Evolutionary conservation across 2,797 vertebrate species (phyloP), one percentile per base, ranked within the genome.

Genomic region (Cheirogaleus major): DNA sequence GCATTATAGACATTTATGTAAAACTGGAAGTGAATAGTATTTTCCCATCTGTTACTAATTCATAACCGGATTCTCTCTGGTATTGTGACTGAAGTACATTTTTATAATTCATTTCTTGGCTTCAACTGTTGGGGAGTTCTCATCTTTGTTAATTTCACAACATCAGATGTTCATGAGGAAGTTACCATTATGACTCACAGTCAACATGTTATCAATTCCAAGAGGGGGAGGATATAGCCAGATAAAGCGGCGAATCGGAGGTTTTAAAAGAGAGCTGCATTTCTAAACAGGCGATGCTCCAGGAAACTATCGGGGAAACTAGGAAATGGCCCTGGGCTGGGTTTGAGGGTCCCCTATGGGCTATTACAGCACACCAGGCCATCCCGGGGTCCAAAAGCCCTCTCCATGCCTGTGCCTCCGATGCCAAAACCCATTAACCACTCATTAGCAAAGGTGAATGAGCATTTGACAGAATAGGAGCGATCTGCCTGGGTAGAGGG

Each of bases 1-100:
- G 83, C 93, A 69, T 98, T 98, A 98, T 15, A 98, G 95, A 95
- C 96, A 91, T 97, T 96, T 97, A 98, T 96, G 95, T 97, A 98
- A 98, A 98, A 97, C 97, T 98, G 98, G 90, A 97, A 97, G 97
- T 95, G 97, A 97, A 97, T 97, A 96, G 97, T 97, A 98, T 97
- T 98, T 98, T 97, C 97, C 98, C 98, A 99, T 98, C 98, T 99
- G 98, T 98, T 98, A 96, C 97, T 97, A 95, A 96, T 97, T 98
- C 98, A 98, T 98, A 98, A 98, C 95, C 35, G 73, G 97, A 98
- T 98, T 97, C 97, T 98, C 98, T 98, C 98, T 96, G 98, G 88
- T 98, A 98, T 89, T 96, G 96, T 97, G 96, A 84, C 97, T 86
- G 95, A 98, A 97, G 96, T 97, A 96, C 88, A 92, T 97, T 98